Evolutionary conservation across 2,113 vertebrate genomes (phyloP).

Genomic region (Spea multiplicata): DNA sequence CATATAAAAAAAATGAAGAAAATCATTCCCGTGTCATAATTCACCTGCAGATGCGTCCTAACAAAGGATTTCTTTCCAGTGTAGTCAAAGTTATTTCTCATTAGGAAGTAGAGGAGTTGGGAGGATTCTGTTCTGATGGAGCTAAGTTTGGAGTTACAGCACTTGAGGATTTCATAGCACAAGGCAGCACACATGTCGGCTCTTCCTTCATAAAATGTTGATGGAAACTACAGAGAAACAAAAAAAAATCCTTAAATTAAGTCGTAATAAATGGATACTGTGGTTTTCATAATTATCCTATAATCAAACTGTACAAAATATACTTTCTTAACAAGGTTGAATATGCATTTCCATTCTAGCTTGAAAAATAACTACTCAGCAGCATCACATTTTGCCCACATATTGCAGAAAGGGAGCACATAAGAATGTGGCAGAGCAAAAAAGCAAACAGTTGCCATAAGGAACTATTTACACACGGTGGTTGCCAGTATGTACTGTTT

Average conservation of each 20-base stretch:
- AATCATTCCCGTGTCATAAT: slow-evolving; percentile 18
- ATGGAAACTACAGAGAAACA: slow-evolving; percentile 78
- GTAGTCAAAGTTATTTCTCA: slow-evolving; percentile 99
- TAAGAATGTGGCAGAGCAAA: no score
- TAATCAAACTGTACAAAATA: no score
- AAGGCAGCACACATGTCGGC: slow-evolving; percentile 95
- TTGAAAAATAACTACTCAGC: no score
- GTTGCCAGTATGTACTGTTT: no score
- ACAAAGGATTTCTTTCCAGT: slow-evolving; percentile 94
- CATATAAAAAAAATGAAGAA: not conserved
- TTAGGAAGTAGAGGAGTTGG: slow-evolving; percentile 94
- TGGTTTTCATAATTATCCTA: no score
- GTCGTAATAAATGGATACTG: not conserved
- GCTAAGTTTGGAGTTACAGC: slow-evolving; percentile 95
- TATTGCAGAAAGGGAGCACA: no score
- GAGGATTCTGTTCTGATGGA: slow-evolving; percentile 92
- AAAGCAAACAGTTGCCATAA: no score
- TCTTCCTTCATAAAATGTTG: slow-evolving; percentile 92
- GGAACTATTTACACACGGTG: no score
- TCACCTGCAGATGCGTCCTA: slow-evolving; percentile 90
- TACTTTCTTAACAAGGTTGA: no score
- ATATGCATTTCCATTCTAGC: no score
- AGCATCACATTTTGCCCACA: no score
- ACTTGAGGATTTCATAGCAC: slow-evolving; percentile 96
- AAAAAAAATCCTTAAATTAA: not conserved